A percentile compares a stretch with the other conserved stretches of the same genome.
phyloP scores from a whole-genome alignment of 2,113 vertebrate species.

The Thermophis baileyi region DNA sequence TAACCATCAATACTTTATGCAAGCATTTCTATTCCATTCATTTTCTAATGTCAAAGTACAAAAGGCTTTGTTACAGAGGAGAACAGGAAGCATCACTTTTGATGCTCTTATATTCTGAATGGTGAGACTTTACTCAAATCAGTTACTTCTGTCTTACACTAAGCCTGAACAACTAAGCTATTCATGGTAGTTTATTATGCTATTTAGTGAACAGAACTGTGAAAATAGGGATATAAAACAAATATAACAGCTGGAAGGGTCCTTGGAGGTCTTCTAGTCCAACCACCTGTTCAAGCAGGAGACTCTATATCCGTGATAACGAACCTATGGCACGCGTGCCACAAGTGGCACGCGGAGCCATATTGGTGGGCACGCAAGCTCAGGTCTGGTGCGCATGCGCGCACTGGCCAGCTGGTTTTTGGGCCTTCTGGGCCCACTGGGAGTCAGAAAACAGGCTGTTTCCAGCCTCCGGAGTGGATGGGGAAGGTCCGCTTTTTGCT shows the following conservation, averaged over 20 bases:
- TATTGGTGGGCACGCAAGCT: too few species aligned
- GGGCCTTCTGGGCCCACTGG: too few species aligned
- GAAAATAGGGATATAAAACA: neutral
- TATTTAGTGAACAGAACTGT: neutral
- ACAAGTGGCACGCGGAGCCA: too few species aligned
- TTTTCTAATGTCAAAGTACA: neutral
- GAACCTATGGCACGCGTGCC: too few species aligned
- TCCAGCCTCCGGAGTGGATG: too few species aligned
- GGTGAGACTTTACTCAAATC: neutral
- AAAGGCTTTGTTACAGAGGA: neutral
- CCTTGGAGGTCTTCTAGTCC: neutral
- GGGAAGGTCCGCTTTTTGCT: too few species aligned
- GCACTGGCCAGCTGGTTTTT: too few species aligned
- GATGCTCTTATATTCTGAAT: neutral
- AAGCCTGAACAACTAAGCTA: neutral
- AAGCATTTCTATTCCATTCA: constrained; percentile 24
- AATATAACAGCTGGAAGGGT: neutral
- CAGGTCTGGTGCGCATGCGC: too few species aligned
- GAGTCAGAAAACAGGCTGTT: too few species aligned
- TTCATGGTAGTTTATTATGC: neutral
- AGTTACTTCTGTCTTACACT: neutral
- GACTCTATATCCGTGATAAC: neutral
- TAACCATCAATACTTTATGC: constrained; percentile 31
- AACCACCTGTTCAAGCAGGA: neutral
- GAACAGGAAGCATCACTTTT: neutral